Percentiles rank a stretch among this genome's conserved stretches.
These are phyloP conservation scores for Fistularia commersonii DNA, from an alignment of 2,797 vertebrate species.

Conservation along the genomic window DNA sequence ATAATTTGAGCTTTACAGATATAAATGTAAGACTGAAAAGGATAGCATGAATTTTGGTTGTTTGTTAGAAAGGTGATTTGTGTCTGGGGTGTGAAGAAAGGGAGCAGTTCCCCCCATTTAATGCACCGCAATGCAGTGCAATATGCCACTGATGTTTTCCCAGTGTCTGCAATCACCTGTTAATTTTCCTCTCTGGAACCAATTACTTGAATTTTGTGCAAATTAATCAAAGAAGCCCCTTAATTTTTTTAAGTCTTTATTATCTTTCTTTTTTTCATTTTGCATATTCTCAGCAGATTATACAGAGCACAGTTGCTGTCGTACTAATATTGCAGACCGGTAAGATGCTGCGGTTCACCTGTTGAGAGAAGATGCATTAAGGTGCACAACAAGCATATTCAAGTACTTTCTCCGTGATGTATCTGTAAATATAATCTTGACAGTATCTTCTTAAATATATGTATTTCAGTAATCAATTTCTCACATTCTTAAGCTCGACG, in stretches of 20 bases:
- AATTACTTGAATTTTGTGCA: neutral
- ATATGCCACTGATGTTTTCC: slow-evolving; percentile 32
- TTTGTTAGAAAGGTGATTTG: no score
- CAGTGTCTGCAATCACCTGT: slow-evolving; percentile 2
- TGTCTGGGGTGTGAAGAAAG: slow-evolving; percentile 5
- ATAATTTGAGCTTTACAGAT: no score
- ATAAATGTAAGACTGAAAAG: no score
- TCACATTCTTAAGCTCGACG: slow-evolving; percentile 60
- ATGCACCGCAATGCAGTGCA: slow-evolving; percentile 69
- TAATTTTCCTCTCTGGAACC: no score
- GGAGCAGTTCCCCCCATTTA: slow-evolving; percentile 36
- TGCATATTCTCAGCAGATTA: slow-evolving; percentile 72
- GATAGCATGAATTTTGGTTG: no score
- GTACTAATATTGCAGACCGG: slow-evolving; percentile 55
- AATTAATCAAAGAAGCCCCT: slow-evolving; percentile 4
- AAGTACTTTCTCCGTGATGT: slow-evolving; percentile 51
- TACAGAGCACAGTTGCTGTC: slow-evolving; percentile 70
- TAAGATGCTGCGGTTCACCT: slow-evolving; percentile 57
- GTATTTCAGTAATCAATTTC: slow-evolving; percentile 38
- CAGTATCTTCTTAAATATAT: slow-evolving; percentile 60
- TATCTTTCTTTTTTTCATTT: slow-evolving; percentile 54
- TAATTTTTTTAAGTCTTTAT: slow-evolving; percentile 54
- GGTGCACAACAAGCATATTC: slow-evolving; percentile 70
- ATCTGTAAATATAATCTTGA: slow-evolving; percentile 67
- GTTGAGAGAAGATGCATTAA: slow-evolving; percentile 56